Conservation (phyloP, 2,888 invertebrate species). For the Drosophila maculinotata region DNA sequence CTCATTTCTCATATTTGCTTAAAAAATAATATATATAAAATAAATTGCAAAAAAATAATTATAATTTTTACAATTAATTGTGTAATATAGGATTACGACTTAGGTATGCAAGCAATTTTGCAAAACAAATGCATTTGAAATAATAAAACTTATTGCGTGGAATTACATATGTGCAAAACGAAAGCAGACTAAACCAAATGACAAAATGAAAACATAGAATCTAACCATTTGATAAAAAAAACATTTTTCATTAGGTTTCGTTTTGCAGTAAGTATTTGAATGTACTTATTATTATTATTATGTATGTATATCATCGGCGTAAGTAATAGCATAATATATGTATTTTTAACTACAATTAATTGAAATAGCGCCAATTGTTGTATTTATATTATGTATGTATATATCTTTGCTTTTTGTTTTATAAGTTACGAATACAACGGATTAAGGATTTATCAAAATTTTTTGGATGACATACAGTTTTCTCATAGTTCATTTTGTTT, state of each 20-base stretch:
- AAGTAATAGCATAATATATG: slow-evolving; percentile 58
- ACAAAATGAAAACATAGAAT: slow-evolving; percentile 16
- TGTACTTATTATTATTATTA: slow-evolving; percentile 23
- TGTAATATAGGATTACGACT: slow-evolving; percentile 67
- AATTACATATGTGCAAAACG: slow-evolving; percentile 42
- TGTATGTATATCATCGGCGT: slow-evolving; percentile 43
- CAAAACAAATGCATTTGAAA: slow-evolving; percentile 37
- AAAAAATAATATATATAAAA: slow-evolving; percentile 27
- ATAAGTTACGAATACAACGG: slow-evolving; percentile 53
- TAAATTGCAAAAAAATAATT: slow-evolving; percentile 47
- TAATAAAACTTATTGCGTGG: slow-evolving; percentile 46
- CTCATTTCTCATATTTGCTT: slow-evolving; percentile 20
- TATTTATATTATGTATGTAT: slow-evolving; percentile 45
- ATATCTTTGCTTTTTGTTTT: slow-evolving; percentile 36
- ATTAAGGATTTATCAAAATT: slow-evolving; percentile 55
- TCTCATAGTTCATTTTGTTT: slow-evolving; percentile 47
- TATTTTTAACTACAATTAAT: slow-evolving; percentile 71
- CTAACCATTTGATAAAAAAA: slow-evolving; percentile 33
- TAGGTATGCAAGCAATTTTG: slow-evolving; percentile 58
- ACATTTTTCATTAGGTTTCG: slow-evolving; percentile 23
- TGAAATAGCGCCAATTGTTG: slow-evolving; percentile 75
- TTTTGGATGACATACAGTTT: slow-evolving; percentile 45
- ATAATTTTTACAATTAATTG: slow-evolving; percentile 29
- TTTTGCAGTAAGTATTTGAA: slow-evolving; percentile 35
- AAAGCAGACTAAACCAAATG: slow-evolving; percentile 12